Evolutionary conservation across 2,797 vertebrate species (phyloP).

Genomic region (Eulemur albifrons): DNA sequence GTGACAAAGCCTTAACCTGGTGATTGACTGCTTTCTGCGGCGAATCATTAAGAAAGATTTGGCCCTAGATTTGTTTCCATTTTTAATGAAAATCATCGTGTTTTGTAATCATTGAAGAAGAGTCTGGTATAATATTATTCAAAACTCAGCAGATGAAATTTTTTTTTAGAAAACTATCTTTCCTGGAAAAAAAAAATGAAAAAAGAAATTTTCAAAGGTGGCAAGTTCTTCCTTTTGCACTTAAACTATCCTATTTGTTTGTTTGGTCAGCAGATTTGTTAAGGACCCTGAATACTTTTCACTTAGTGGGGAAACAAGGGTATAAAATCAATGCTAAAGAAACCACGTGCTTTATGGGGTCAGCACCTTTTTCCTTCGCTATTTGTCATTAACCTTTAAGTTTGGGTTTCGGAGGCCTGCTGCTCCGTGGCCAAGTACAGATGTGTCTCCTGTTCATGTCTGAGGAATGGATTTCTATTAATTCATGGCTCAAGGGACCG

Average conservation of each 20-base stretch:
- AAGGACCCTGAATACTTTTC: neutral
- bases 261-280: neutral
- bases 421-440: neutral
- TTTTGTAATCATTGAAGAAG: conserved; percentile 20
- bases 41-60: neutral
- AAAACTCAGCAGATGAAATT: conserved; percentile 4
- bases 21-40: neutral
- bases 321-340: neutral
- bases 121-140: neutral
- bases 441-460: neutral
- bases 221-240: neutral
- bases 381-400: neutral
- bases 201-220: neutral
- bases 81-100: conserved; percentile 6
- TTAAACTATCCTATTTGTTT: conserved; percentile 7
- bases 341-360: neutral
- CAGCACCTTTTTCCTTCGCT: neutral
- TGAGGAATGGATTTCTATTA: conserved; percentile 13
- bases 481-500: neutral
- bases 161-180: neutral
- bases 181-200: neutral
- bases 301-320: neutral
- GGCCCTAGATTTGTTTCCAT: neutral
- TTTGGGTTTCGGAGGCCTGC: neutral
- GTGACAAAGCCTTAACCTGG: neutral